Evolutionary conservation across 1,140 invertebrate genomes (phyloP), one percentile per base, ranked within the genome.

Genomic region (Ceratina calcarata): DNA sequence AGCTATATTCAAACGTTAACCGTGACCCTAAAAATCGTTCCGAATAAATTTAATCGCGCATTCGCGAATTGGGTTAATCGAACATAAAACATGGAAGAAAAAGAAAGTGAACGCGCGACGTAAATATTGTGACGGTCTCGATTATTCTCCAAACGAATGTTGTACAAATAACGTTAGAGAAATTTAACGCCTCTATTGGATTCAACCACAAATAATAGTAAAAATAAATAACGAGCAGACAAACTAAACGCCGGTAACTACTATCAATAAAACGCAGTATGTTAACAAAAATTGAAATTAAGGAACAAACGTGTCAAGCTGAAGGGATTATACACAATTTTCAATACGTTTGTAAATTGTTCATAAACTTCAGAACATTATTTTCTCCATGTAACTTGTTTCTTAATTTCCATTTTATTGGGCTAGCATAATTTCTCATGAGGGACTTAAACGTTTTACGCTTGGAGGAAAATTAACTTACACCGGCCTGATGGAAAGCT

Each of bases 1-100:
- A 77, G 74, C 74, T n/a, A 13, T 13, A 16, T 71, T 62, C 61
- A 53, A 78, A 78, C 60, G 22, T 78, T 72, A 78, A 78, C 68
- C 68, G 68, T 65, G 76, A 78, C 68, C 68, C 37, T 37, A 72
- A 64, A 78, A 78, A 72, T 72, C 32, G 32, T 64, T 72, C 49
- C 76, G 62, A 78, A 64, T 72, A 37, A 37, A 37, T 37, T 37
- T 2, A 37, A 37, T 37, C 32, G 32, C 6, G 32, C 6, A 37
- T 37, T 6, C 32, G 32, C 32, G 32, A 37, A 37, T 37, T 37
- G 32, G 37, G 20, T 51, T 12, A 51, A 12, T 6, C 66, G 66
- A 24, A 24, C 66, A 2, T 51, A 12, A 8, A 2, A 27, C 20
- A n/a, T 22, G 18, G 20, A 68, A 68, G 10, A 1, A 24, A 24